phyloP scores from a whole-genome alignment of 1,140 invertebrate species.

The Eubasilissa regina region DNA sequence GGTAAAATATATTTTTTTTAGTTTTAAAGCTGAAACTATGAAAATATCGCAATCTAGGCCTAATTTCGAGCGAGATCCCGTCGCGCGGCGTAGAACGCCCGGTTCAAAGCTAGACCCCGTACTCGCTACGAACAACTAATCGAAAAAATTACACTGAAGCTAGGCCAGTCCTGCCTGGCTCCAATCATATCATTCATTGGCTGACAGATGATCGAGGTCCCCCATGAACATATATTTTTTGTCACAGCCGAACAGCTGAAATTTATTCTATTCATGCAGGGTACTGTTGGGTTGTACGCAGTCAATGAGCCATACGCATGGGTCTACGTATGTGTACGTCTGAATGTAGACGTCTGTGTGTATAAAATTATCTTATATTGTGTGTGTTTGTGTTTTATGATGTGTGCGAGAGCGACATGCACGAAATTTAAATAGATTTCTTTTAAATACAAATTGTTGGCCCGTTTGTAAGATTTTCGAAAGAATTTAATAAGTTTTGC shows the following conservation, averaged over 20 bases:
- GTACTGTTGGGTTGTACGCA: conserved; percentile 17
- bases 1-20: neutral
- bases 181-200: conserved; percentile 45
- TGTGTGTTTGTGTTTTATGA: neutral
- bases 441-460: conserved; percentile 9
- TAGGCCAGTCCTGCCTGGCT: conserved; percentile 8
- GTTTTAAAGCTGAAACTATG: neutral
- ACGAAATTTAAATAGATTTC: conserved; percentile 34
- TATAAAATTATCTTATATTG: neutral
- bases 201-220: conserved; percentile 43
- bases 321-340: conserved; percentile 5
- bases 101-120: neutral
- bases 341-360: conserved; percentile 11
- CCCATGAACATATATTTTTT: conserved; percentile 38
- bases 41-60: conserved; percentile 30
- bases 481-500: too few relatives aligned
- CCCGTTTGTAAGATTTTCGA: neutral
- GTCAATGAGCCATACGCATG: conserved; percentile 40
- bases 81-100: conserved; percentile 25
- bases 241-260: conserved; percentile 45
- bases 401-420: conserved; percentile 24
- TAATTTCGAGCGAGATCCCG: conserved; percentile 38
- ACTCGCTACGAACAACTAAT: conserved; percentile 40
- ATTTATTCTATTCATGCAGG: conserved; percentile 50
- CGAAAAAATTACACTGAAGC: conserved; percentile 22